Percentiles rank a stretch among this genome's conserved stretches.
Conservation (phyloP, 1,140 invertebrate species). For the Euwallacea similis region DNA sequence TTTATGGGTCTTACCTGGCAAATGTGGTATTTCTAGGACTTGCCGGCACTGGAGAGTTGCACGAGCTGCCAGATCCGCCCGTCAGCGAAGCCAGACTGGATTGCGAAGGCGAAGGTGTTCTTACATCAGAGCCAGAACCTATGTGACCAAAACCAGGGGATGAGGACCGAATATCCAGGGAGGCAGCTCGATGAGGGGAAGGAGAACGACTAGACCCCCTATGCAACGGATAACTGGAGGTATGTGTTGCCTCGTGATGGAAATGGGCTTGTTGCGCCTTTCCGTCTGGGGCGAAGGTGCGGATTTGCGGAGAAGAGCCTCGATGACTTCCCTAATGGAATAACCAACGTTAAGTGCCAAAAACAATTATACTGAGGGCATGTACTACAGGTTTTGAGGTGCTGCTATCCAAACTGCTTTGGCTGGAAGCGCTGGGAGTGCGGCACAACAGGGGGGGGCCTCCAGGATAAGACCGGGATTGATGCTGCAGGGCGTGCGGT, state of each 20-base stretch:
- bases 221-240: conserved; percentile 56
- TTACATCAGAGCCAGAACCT: conserved; percentile 32
- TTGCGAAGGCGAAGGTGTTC: conserved; percentile 59
- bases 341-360: not conserved
- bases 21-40: conserved; percentile 52
- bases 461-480: conserved; percentile 58
- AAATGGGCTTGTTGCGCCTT: conserved; percentile 54
- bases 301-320: conserved; percentile 77
- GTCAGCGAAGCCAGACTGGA: conserved; percentile 62
- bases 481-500: conserved; percentile 54
- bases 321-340: conserved; percentile 57
- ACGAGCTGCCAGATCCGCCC: conserved; percentile 56
- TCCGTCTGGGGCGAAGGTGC: conserved; percentile 74
- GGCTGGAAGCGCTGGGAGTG: conserved; percentile 78
- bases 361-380: conserved; percentile 30
- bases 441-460: conserved; percentile 59
- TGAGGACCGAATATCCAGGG: conserved; percentile 67
- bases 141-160: conserved; percentile 52
- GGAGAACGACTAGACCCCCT: conserved; percentile 63
- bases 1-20: conserved; percentile 26
- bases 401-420: conserved; percentile 74
- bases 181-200: conserved; percentile 73
- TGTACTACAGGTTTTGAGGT: conserved; percentile 63
- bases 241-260: conserved; percentile 53
- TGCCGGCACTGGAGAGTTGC: conserved; percentile 57